Conservation (phyloP, 2,888 invertebrate species). For the Euplagia quadripunctaria region DNA sequence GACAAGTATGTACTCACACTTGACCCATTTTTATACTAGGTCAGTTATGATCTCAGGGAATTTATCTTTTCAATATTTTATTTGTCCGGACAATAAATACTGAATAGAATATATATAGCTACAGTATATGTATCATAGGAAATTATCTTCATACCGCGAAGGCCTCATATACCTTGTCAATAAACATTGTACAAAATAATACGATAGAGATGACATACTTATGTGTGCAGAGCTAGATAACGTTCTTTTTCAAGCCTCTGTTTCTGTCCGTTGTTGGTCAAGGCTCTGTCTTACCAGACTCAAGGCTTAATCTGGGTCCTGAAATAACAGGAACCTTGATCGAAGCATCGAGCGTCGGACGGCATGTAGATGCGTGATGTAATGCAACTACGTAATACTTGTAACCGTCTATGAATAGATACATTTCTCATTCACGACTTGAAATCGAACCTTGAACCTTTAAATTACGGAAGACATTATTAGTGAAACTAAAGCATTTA, state of each 20-base stretch:
- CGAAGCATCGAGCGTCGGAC: not conserved
- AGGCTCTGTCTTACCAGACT: not conserved
- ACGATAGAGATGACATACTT: not conserved
- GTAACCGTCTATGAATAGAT: slow-evolving; percentile 1
- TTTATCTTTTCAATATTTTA: slow-evolving; percentile 2
- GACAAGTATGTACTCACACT: slow-evolving; percentile 23
- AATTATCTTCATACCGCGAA: too few species aligned
- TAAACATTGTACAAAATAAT: not conserved
- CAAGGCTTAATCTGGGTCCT: not conserved
- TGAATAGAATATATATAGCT: not conserved
- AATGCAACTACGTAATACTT: not conserved
- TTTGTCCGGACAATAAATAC: slow-evolving; percentile 2
- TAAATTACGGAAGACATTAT: slow-evolving; percentile 15
- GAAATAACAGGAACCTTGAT: not conserved
- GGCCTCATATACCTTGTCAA: too few species aligned
- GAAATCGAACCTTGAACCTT: slow-evolving; percentile 11
- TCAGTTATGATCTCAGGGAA: slow-evolving; percentile 2
- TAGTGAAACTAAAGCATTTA: not conserved
- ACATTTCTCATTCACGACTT: not conserved
- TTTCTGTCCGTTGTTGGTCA: not conserved
- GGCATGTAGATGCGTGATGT: not conserved
- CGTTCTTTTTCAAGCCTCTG: not conserved
- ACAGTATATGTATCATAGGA: not conserved
- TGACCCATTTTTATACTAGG: slow-evolving; percentile 38
- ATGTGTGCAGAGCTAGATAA: not conserved